phyloP scores from a whole-genome alignment of 2,888 invertebrate species.

The Uloborus plumipes region DNA sequence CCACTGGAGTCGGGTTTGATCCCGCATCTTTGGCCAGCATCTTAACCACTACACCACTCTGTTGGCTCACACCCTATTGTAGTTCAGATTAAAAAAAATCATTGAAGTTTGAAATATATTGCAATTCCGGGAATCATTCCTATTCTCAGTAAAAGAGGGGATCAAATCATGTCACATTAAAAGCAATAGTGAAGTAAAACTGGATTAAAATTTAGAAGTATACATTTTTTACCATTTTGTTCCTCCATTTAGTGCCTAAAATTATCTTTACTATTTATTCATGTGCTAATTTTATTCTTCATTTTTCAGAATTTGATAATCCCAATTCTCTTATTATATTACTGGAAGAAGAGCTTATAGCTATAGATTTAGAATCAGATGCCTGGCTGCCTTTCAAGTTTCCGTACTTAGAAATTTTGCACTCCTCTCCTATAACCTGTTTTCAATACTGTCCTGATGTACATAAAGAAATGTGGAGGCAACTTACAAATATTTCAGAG shows the following conservation, averaged over 20 bases:
- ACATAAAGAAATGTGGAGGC: slow-evolving; percentile 75
- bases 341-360: slow-evolving; percentile 94
- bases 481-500: slow-evolving; percentile 70
- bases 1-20: too few species aligned
- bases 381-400: slow-evolving; percentile 88
- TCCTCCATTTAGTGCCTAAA: background rate
- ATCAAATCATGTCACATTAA: too few species aligned
- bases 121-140: background rate
- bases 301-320: slow-evolving; percentile 68
- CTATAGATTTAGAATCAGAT: slow-evolving; percentile 86
- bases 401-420: slow-evolving; percentile 90
- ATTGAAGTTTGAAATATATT: too few species aligned
- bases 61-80: too few species aligned
- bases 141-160: background rate
- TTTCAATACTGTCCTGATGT: slow-evolving; percentile 81
- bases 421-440: slow-evolving; percentile 87
- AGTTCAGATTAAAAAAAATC: too few species aligned
- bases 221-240: too few species aligned
- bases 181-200: too few species aligned
- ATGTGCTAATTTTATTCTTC: background rate
- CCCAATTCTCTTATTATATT: slow-evolving; percentile 81
- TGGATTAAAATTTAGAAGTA: too few species aligned
- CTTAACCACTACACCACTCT: too few species aligned
- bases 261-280: background rate
- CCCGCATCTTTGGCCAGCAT: too few species aligned